These are phyloP conservation scores for Drosophila fungiperda DNA, from an alignment of 2,888 invertebrate genomes.

Conservation along the genomic window DNA sequence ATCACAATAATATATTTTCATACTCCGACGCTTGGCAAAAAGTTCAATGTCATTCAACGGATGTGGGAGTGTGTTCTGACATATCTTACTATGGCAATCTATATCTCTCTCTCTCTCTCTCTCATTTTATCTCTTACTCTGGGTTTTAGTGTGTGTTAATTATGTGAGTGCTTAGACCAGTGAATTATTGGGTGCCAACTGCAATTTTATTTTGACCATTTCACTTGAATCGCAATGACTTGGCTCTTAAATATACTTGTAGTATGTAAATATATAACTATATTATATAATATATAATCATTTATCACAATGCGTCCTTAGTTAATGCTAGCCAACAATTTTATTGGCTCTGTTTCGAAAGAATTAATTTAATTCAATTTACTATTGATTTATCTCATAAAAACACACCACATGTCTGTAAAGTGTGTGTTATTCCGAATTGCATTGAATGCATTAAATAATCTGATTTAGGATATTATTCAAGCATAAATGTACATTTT, in stretches of 20 bases:
- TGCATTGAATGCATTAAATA: not conserved
- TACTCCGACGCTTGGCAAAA: slow-evolving; percentile 33
- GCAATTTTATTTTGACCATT: slow-evolving; percentile 29
- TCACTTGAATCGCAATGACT: slow-evolving; percentile 5
- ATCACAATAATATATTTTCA: slow-evolving; percentile 54
- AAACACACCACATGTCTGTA: not conserved
- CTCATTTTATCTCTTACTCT: not conserved
- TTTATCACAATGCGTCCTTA: not conserved
- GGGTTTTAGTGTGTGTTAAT: slow-evolving; percentile 14
- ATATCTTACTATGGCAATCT: not conserved
- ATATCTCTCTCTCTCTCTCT: not conserved
- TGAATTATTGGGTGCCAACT: slow-evolving; percentile 34
- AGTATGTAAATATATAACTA: not conserved
- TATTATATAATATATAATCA: not conserved
- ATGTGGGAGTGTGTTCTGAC: slow-evolving; percentile 6
- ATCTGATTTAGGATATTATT: not conserved
- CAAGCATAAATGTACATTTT: not conserved
- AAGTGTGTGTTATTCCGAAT: not conserved
- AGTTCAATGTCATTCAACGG: slow-evolving; percentile 69
- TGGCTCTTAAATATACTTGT: not conserved
- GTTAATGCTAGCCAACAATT: not conserved
- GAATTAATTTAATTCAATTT: not conserved
- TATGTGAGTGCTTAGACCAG: slow-evolving; percentile 28
- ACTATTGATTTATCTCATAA: not conserved
- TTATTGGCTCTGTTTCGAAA: not conserved